phyloP scores from a whole-genome alignment of 2,797 vertebrate species.

The Jordanella pulchra region DNA sequence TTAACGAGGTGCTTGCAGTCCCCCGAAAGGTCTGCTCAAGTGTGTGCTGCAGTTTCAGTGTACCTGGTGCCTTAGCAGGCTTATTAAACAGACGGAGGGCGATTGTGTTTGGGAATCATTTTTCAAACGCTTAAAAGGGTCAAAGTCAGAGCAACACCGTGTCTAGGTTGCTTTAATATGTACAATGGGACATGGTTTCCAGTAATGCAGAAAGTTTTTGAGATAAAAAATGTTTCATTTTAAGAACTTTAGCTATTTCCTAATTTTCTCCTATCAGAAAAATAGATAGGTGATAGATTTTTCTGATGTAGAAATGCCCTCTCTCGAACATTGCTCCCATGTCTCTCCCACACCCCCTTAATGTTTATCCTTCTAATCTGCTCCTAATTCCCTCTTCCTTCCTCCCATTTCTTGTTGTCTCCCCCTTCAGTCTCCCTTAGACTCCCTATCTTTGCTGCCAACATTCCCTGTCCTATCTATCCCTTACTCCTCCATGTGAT shows the following conservation, averaged over 20 bases:
- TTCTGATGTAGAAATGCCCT: conserved; percentile 40
- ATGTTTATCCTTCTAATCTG: conserved; percentile 72
- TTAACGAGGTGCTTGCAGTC: conserved; percentile 71
- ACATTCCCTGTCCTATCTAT: conserved; percentile 56
- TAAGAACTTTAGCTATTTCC: background rate
- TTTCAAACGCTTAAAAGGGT: conserved; percentile 33
- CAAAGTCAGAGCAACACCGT: conserved; percentile 36
- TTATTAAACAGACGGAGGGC: conserved; percentile 20
- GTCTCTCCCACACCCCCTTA: conserved; percentile 57
- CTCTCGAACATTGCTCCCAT: conserved; percentile 34
- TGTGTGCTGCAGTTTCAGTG: conserved; percentile 25
- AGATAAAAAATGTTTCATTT: conserved; percentile 15
- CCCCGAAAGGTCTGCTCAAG: conserved; percentile 51
- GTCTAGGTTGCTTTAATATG: conserved; percentile 25
- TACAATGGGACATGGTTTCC: conserved; percentile 17
- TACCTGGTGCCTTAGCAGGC: conserved; percentile 44
- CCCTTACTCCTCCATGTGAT: conserved; percentile 6
- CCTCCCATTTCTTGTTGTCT: conserved; percentile 56
- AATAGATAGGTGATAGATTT: conserved; percentile 20
- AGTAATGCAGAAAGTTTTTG: conserved; percentile 22
- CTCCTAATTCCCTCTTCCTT: conserved; percentile 68
- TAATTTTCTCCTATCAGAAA: conserved; percentile 32
- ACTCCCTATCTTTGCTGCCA: conserved; percentile 57
- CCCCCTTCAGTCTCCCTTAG: conserved; percentile 50
- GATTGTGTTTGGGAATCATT: conserved; percentile 48